Conservation (phyloP, 2,888 invertebrate species). For the Nezara viridula region DNA sequence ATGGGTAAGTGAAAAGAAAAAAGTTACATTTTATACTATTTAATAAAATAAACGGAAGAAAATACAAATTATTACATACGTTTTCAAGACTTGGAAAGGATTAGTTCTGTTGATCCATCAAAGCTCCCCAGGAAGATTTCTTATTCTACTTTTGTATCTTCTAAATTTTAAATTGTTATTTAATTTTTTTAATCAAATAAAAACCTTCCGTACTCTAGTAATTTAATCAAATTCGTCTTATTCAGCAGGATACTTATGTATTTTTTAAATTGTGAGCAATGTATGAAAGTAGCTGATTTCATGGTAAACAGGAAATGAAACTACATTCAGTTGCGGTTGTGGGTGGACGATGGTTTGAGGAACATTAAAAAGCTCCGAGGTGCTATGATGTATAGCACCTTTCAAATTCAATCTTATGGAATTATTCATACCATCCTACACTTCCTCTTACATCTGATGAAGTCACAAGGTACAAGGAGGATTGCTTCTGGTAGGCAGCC, state of each 20-base stretch:
- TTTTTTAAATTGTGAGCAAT: neutral
- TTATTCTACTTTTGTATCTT: too few relatives aligned
- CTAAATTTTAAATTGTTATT: too few relatives aligned
- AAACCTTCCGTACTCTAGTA: too few relatives aligned
- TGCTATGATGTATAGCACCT: conserved; percentile 18
- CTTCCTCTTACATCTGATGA: conserved; percentile 30
- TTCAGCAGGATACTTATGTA: neutral
- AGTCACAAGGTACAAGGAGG: neutral
- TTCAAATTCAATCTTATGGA: conserved; percentile 27
- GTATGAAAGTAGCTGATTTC: neutral
- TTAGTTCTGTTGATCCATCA: too few relatives aligned
- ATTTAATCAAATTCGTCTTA: too few relatives aligned
- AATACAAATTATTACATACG: too few relatives aligned
- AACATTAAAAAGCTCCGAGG: conserved; percentile 28
- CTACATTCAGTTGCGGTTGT: neutral
- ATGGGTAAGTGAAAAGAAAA: too few relatives aligned
- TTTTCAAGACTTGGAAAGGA: too few relatives aligned
- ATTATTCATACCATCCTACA: conserved; percentile 48
- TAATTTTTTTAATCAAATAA: too few relatives aligned
- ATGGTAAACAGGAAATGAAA: conserved; percentile 24
- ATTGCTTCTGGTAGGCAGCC: neutral
- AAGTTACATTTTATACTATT: too few relatives aligned
- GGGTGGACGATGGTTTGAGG: conserved; percentile 8
- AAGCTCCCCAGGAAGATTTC: too few relatives aligned
- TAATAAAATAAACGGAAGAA: too few relatives aligned